These are phyloP conservation scores for Ciconia maguari DNA, from an alignment of 2,113 vertebrate genomes.

Conservation along the genomic window DNA sequence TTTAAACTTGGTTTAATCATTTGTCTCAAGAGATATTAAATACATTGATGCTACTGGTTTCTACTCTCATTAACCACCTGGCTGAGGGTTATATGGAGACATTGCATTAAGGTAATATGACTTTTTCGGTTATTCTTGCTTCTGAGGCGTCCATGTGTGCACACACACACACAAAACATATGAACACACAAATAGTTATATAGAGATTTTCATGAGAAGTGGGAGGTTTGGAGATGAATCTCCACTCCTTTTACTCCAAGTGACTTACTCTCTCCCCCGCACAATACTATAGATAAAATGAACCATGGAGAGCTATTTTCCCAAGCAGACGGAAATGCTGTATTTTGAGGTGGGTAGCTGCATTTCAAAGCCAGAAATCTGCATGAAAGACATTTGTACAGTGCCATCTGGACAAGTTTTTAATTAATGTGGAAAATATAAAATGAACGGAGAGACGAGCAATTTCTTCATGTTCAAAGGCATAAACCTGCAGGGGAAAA, in stretches of 20 bases:
- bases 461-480: constrained; percentile 12
- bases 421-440: constrained; percentile 43
- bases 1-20: not conserved
- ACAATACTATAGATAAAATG: not conserved
- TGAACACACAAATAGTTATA: not conserved
- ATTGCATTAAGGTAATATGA: not conserved
- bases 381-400: constrained; percentile 33
- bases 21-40: not conserved
- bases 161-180: not conserved
- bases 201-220: not conserved
- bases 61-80: not conserved
- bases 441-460: not conserved
- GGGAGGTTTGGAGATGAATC: not conserved
- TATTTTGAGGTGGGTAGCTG: constrained; percentile 18
- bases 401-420: constrained; percentile 59
- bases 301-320: constrained; percentile 10
- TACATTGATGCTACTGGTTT: not conserved
- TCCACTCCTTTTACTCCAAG: constrained; percentile 12
- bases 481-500: not conserved
- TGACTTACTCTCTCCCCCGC: not conserved
- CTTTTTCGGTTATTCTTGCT: not conserved
- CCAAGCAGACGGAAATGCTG: constrained; percentile 7
- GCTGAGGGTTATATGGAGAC: not conserved
- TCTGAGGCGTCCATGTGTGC: not conserved
- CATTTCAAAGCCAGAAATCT: constrained; percentile 53